Evolutionary conservation across 2,113 vertebrate genomes (phyloP).

Genomic region (Pogonocichla stellata): DNA sequence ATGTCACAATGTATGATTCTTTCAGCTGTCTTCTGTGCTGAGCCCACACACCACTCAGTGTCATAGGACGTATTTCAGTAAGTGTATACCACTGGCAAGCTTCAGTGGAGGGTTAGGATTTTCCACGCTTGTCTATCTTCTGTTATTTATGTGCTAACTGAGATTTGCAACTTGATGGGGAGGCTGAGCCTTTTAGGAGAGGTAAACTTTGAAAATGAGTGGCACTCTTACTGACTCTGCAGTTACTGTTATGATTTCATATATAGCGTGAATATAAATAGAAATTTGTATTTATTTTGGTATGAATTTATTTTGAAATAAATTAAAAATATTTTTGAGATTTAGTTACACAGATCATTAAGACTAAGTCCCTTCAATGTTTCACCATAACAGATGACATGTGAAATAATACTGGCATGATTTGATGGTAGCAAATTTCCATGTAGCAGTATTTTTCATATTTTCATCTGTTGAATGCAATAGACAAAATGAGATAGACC

Average conservation of each 20-base stretch:
- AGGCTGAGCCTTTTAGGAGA: neutral
- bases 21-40: neutral
- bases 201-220: neutral
- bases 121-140: neutral
- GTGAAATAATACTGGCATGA: neutral
- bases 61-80: neutral
- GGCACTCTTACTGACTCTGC: neutral
- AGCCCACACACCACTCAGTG: slow-evolving; percentile 29
- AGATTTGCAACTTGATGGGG: neutral
- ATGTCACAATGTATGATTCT: slow-evolving; percentile 23
- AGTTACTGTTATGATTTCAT: neutral
- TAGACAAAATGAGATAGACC: neutral
- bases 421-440: neutral
- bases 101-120: neutral
- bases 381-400: neutral
- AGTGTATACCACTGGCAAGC: neutral
- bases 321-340: neutral
- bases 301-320: neutral
- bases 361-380: neutral
- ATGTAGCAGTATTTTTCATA: neutral
- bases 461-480: neutral
- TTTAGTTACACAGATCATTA: neutral
- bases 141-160: slow-evolving; percentile 8
- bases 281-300: neutral
- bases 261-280: neutral